Conservation (phyloP, 2,888 invertebrate genomes). For the Pseudanteris insignis region DNA sequence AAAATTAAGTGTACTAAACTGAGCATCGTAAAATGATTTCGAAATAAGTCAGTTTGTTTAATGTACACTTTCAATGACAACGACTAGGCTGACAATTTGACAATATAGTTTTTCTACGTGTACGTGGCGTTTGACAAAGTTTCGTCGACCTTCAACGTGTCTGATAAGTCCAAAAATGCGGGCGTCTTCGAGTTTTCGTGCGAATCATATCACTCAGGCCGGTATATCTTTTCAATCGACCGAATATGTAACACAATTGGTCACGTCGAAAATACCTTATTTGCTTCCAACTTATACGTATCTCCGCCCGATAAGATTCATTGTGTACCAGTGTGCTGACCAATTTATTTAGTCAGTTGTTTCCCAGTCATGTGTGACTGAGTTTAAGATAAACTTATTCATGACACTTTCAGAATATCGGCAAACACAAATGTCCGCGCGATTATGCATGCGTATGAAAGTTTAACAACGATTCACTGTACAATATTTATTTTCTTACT, state of each 20-base stretch:
- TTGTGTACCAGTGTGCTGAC: conserved; percentile 42
- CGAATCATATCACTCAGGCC: conserved; percentile 33
- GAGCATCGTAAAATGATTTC: too few relatives aligned
- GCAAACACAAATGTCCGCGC: conserved; percentile 22
- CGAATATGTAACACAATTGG: conserved; percentile 34
- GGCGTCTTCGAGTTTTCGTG: conserved; percentile 24
- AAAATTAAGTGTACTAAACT: too few relatives aligned
- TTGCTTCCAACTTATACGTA: conserved; percentile 30
- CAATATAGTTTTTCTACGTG: too few relatives aligned
- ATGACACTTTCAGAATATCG: conserved; percentile 13
- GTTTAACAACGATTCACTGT: background rate
- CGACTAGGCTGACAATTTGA: too few relatives aligned
- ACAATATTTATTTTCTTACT: background rate
- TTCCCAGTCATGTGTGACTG: conserved; percentile 25
- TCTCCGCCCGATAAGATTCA: conserved; percentile 38
- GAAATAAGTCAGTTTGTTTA: too few relatives aligned
- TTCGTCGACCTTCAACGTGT: conserved; percentile 37
- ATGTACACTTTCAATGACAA: too few relatives aligned
- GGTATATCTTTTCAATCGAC: conserved; percentile 29
- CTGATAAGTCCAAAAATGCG: conserved; percentile 38
- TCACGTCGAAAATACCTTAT: conserved; percentile 33
- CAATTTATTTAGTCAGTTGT: conserved; percentile 50
- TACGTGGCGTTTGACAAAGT: conserved; percentile 25
- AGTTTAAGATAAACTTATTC: conserved; percentile 16
- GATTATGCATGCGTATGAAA: conserved; percentile 12